Base-by-base conservation (phyloP, 35 echinoderm and acorn worm species). In the Eucidaris tribuloides region DNA sequence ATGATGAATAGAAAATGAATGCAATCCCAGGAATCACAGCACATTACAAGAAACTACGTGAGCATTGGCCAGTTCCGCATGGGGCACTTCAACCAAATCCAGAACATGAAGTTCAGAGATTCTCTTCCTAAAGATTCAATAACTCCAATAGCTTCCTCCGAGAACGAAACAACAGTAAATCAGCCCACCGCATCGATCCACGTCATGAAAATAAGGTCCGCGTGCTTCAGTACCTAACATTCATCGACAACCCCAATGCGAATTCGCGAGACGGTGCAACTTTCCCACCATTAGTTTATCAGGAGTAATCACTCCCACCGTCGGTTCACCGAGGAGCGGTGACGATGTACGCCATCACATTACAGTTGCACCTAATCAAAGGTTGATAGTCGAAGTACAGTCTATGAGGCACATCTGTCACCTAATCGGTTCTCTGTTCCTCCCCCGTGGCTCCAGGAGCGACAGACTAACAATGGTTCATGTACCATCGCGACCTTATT, bases 291-390 rank as follows among this genome's bases (percentile, higher is more conserved):
- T 70, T 34, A 70, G 32, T 31, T 62, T 31, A 22, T 3, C 27
- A 76, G 70, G n/a, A 39, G 82, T 84, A n/a, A 14, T 62, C 82
- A 6, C 82, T 63, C 18, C 82, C 82, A 18, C 82, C 62, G n/a
- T 38, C 71, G 9, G 68, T 14, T 70, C 61, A 60, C 14, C 82
- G 61, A 49, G 76, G 54, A 34, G 61, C 77, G 41, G 76, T 79
- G 28, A 38, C 57, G 61, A 42, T 58, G 43, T 61, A 64, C 57
- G 11, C 46, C 58, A 54, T 27, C 56, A 29, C 39, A 18, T 36
- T 13, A 19, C 61, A 48, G 28, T 66, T 46, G 30, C 66, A 45
- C 43, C 64, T 70, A 46, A 77, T n/a, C n/a, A n/a, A n/a, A n/a
- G n/a, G n/a, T n/a, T n/a, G n/a, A n/a, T n/a, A n/a, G n/a, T n/a